Base-by-base conservation (phyloP, 2,888 invertebrate species). In the Heliothis peltigera region DNA sequence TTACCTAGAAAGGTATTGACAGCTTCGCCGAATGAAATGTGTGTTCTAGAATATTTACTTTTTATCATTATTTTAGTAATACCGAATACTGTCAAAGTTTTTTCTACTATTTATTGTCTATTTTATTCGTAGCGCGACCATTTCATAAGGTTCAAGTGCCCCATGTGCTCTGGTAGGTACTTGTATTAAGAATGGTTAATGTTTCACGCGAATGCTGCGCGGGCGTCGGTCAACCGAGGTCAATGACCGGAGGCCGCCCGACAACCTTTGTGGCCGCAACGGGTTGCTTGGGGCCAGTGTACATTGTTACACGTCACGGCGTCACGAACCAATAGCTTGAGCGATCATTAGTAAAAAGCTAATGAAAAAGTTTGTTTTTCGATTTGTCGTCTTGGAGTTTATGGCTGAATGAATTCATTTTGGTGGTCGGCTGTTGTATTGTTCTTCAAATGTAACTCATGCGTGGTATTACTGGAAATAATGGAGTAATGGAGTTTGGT, bases 151-250 rank as follows among this genome's bases (percentile, higher is more conserved):
- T 42, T 18, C 64, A 67, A 47, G 32, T 44, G 62, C 19, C 42
- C 57, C 75, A 79, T 64, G 75, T 80, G 71, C 58, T 62, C 57
- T 43, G 25, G 46, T 8, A 28, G 52, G 63, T 71, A 62, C 73
- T 71, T 62, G 59, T 70, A 68, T 55, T 48, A 72, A 80, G 76
- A 77, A 82, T 83, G 78, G 81, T 78, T 77, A 79, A 79, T 79
- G 80, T 75, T 28, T 67, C 65, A 64, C 69, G 89, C 90, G 87
- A 90, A 89, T 85, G 88, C 81, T 91, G 93, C 92, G 93, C 92
- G 75, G 83, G 91, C 93, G 92, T 81, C 91, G 93, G 92, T 92
- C 93, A 92, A 86, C 74, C 77, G 84, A 84, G 92, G 92, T 92
- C 91, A 76, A 75, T 74, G 92, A 88, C 91, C 92, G 79, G 84